Percentiles rank a stretch among this genome's conserved stretches.
phyloP scores from a whole-genome alignment of 2,888 invertebrate species.

The Chrysopilus asiliformis region DNA sequence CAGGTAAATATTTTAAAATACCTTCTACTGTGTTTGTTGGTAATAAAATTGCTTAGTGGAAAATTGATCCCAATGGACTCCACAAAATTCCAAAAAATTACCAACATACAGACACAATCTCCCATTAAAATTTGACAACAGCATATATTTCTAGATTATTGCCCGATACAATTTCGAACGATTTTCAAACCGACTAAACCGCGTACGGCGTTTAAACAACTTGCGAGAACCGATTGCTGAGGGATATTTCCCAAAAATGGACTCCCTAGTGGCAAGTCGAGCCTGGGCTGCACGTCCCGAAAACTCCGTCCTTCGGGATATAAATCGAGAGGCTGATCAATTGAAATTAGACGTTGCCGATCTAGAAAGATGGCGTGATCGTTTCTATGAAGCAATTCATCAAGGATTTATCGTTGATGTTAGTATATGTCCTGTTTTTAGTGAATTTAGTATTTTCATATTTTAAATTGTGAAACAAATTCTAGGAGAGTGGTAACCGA shows the following conservation, averaged over 20 bases:
- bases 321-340: constrained; percentile 51
- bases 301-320: constrained; percentile 45
- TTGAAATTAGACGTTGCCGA: constrained; percentile 41
- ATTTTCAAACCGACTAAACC: constrained; percentile 52
- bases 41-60: too few relatives aligned
- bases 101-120: too few relatives aligned
- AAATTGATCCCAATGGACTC: too few relatives aligned
- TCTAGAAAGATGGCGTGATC: constrained; percentile 60
- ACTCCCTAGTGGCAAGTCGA: constrained; percentile 50
- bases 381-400: constrained; percentile 60
- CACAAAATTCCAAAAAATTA: too few relatives aligned
- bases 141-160: too few relatives aligned
- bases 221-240: constrained; percentile 57
- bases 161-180: constrained; percentile 63
- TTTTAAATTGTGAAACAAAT: neutral
- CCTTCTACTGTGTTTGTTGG: too few relatives aligned
- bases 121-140: too few relatives aligned
- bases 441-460: too few relatives aligned
- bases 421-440: constrained; percentile 30
- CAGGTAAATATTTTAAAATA: too few relatives aligned
- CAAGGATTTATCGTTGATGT: constrained; percentile 49
- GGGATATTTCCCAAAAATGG: constrained; percentile 71
- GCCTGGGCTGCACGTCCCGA: constrained; percentile 58
- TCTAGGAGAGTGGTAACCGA: constrained; percentile 2
- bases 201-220: constrained; percentile 50